Conservation (phyloP, 2,113 vertebrate species). For the Phylloscopus trochilus region DNA sequence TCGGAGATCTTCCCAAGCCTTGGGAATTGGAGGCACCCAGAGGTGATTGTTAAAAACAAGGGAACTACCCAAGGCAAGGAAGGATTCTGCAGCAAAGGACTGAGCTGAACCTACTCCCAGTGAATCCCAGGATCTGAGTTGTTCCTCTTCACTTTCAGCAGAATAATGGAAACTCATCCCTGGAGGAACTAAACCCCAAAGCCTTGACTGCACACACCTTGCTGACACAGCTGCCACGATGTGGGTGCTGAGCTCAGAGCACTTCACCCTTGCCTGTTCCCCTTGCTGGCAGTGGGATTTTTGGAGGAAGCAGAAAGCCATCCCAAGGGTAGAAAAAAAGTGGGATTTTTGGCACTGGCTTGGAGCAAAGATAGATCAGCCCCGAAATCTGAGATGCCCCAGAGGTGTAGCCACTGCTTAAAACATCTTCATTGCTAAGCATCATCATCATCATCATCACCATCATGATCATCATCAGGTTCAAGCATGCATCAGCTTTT, state of each 20-base stretch:
- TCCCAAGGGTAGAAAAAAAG: not conserved
- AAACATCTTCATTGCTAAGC: not conserved
- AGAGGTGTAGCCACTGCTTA: not conserved
- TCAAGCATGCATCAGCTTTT: not conserved
- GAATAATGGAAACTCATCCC: not conserved
- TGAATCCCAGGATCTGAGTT: not conserved
- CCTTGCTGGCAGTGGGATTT: not conserved
- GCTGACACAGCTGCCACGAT: fast-evolving
- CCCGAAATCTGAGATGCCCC: not conserved
- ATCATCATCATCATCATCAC: not conserved
- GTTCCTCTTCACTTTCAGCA: not conserved
- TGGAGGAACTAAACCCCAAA: not conserved
- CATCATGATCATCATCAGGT: not conserved
- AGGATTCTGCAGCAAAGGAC: not conserved
- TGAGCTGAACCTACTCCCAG: not conserved
- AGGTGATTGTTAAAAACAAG: not conserved
- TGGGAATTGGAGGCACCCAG: not conserved
- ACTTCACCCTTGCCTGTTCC: fast-evolving
- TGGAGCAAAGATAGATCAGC: not conserved
- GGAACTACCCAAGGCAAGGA: not conserved
- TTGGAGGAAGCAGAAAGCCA: not conserved
- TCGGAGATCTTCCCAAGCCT: not conserved
- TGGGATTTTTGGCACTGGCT: not conserved
- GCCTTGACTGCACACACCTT: not conserved
- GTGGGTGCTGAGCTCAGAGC: not conserved